Base-by-base conservation (phyloP, 1,140 invertebrate species). In the Vanessa tameamea region DNA sequence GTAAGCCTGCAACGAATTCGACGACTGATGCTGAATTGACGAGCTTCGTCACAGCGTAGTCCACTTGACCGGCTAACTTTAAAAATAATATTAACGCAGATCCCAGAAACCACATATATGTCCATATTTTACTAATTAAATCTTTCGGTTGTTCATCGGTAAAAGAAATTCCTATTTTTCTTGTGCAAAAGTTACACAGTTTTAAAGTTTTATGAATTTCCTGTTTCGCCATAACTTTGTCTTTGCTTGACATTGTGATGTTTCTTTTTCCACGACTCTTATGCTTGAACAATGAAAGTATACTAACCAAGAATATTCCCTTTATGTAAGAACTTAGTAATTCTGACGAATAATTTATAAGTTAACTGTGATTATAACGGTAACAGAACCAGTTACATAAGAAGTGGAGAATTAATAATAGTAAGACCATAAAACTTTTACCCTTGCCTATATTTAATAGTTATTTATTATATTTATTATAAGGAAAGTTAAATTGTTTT, bases 151-250 rank as follows among this genome's bases (percentile, higher is more conserved):
- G 37, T 13, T 79, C 76, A 23, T 84, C 82, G 20, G 83, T 80
- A 31, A 90, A 88, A 57, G 86, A 88, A 9, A 90, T 57, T 7
- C 86, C 87, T 13, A 87, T 83, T 64, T 75, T 83, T 57, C 83
- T 70, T 3, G 85, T 83, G 63, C 85, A 88, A 73, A 85, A 83
- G 66, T 88, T 87, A 61, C 84, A 87, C 47, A 85, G 77, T 50
- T 71, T 76, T 50, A 90, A 75, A 6, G 86, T 87, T 64, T 81
- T 78, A 50, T 82, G 65, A 55, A 90, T 90, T 80, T 89, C 87
- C 55, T 77, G 70, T 61, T 64, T 69, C n/a, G 85, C 84, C 12
- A 67, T 64, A n/a, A 59, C 26, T 68, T 69, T 78, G 2, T 61
- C 53, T 47, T 74, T 65, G 57, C 50, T 23, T 13, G 66, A 23